A percentile compares a stretch with the other conserved stretches of the same genome.
Conservation (phyloP, 1,140 invertebrate genomes). For the Microplitis demolitor region DNA sequence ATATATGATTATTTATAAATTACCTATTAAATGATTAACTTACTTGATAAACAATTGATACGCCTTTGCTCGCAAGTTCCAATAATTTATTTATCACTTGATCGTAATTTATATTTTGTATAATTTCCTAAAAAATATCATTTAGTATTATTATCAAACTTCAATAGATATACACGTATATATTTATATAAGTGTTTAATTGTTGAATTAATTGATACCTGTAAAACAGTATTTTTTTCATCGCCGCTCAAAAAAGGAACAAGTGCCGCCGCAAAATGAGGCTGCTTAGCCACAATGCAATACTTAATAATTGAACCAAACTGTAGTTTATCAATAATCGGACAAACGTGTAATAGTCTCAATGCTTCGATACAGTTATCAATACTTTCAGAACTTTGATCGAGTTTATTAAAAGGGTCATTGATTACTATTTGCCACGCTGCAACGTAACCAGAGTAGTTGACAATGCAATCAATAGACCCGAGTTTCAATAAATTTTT, state of each 20-base stretch:
- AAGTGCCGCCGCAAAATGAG: slow-evolving; percentile 44
- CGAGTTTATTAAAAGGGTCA: slow-evolving; percentile 46
- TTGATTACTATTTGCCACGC: slow-evolving; percentile 48
- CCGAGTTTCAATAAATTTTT: slow-evolving; percentile 40
- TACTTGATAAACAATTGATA: neutral
- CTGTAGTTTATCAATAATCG: slow-evolving; percentile 41
- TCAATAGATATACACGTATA: neutral
- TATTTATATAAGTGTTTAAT: neutral
- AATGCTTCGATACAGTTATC: slow-evolving; percentile 42
- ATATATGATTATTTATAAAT: neutral
- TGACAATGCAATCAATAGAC: slow-evolving; percentile 38
- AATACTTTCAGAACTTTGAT: slow-evolving; percentile 35
- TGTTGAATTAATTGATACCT: slow-evolving; percentile 32
- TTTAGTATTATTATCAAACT: slow-evolving; percentile 29
- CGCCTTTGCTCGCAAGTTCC: slow-evolving; percentile 11
- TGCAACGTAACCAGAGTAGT: slow-evolving; percentile 43
- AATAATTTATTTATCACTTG: neutral
- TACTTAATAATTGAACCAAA: slow-evolving; percentile 38
- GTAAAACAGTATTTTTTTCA: slow-evolving; percentile 34
- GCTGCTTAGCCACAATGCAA: slow-evolving; percentile 42
- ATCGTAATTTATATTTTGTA: neutral
- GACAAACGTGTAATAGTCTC: slow-evolving; percentile 48
- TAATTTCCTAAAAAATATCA: slow-evolving; percentile 29
- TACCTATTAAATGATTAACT: neutral
- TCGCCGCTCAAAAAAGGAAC: slow-evolving; percentile 44